Percentiles rank a stretch among this genome's conserved stretches.
Evolutionary conservation across 2,797 vertebrate species (phyloP).

Genomic region (Sebastes iracundus): DNA sequence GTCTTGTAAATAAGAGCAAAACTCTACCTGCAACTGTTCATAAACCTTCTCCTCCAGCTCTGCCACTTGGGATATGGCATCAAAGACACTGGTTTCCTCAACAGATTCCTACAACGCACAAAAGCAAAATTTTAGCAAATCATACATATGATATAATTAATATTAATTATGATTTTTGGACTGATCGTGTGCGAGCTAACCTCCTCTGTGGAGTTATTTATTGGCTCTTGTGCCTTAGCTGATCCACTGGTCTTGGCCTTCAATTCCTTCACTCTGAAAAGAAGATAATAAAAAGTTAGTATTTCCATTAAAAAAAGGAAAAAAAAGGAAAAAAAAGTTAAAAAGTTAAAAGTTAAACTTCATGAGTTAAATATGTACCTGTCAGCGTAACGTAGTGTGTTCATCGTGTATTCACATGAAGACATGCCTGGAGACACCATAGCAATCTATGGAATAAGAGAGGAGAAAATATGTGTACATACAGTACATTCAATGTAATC

Average conservation of each 20-base stretch:
- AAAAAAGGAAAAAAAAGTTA: too few relatives aligned
- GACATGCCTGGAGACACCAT: slow-evolving; percentile 97
- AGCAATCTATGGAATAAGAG: slow-evolving; percentile 86
- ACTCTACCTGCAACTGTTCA: slow-evolving; percentile 83
- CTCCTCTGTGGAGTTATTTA: slow-evolving; percentile 72
- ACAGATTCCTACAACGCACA: slow-evolving; percentile 71
- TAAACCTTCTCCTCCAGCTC: slow-evolving; percentile 87
- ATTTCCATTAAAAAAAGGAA: not conserved
- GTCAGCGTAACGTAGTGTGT: slow-evolving; percentile 96
- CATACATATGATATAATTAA: not conserved
- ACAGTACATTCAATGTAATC: not conserved
- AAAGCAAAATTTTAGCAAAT: not conserved
- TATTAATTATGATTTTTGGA: not conserved
- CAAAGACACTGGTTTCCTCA: slow-evolving; percentile 78
- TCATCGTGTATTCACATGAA: slow-evolving; percentile 97
- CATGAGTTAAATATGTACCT: slow-evolving; percentile 78
- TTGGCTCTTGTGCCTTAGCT: slow-evolving; percentile 76
- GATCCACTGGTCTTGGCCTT: slow-evolving; percentile 75
- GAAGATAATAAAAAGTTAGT: not conserved
- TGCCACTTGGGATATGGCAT: slow-evolving; percentile 85
- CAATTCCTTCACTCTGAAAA: slow-evolving; percentile 92
- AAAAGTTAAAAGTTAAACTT: not conserved
- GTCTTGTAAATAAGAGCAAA: not conserved
- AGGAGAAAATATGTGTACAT: not conserved
- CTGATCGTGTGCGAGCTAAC: slow-evolving; percentile 37